Percentiles rank a stretch among this genome's conserved stretches.
These are phyloP conservation scores for Polyommatus icarus DNA, from an alignment of 2,888 invertebrate genomes.

Conservation along the genomic window DNA sequence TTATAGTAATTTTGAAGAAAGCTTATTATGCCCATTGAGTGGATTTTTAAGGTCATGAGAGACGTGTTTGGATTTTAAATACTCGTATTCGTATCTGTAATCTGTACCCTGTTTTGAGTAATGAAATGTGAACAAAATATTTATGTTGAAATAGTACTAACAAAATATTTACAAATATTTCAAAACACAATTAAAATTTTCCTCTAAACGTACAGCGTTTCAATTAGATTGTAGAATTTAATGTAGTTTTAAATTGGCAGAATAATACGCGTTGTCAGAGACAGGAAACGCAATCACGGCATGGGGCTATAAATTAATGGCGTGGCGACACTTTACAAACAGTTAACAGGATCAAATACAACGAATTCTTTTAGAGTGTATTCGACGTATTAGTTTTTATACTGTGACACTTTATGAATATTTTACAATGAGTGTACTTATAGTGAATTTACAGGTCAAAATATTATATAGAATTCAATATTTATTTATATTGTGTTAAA, in stretches of 20 bases:
- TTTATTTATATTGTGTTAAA: no score
- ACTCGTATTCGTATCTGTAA: no score
- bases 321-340: slow-evolving; percentile 47
- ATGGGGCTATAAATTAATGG: slow-evolving; percentile 70
- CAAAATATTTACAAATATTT: not conserved
- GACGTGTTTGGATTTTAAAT: not conserved
- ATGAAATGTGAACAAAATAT: not conserved
- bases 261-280: slow-evolving; percentile 71
- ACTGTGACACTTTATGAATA: no score
- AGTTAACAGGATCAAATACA: slow-evolving; percentile 38
- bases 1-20: not conserved
- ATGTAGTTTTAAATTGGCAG: slow-evolving; percentile 74
- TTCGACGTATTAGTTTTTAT: not conserved
- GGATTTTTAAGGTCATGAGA: not conserved
- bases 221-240: slow-evolving; percentile 47
- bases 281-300: slow-evolving; percentile 76
- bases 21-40: not conserved
- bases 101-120: no score
- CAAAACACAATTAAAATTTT: not conserved
- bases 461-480: no score
- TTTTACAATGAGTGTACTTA: no score
- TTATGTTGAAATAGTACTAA: not conserved
- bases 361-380: not conserved
- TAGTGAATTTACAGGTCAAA: no score
- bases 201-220: not conserved